Conservation (phyloP, 2,113 vertebrate genomes). For the Martes martes region DNA sequence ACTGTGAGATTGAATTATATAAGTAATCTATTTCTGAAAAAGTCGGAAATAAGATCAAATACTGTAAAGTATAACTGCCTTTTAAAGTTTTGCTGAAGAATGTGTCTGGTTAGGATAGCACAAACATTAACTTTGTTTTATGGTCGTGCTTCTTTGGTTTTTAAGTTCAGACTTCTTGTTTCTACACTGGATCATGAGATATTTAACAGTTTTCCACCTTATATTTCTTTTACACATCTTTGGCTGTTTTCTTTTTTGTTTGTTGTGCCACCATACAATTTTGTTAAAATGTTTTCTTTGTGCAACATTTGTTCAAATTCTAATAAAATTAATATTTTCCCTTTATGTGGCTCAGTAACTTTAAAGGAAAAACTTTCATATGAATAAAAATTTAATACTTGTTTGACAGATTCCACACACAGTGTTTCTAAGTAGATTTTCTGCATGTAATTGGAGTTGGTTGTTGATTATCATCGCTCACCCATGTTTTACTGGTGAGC, state of each 20-base stretch:
- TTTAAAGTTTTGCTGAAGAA: constrained; percentile 77
- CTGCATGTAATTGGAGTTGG: not conserved
- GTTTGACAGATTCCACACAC: constrained; percentile 9
- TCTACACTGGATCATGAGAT: constrained; percentile 47
- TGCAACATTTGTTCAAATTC: constrained; percentile 81
- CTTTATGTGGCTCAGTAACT: constrained; percentile 71
- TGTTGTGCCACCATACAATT: constrained; percentile 78
- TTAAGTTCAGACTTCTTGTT: constrained; percentile 41
- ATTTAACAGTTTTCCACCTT: constrained; percentile 42
- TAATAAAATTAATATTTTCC: constrained; percentile 84
- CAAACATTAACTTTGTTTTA: constrained; percentile 60
- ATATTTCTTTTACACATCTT: constrained; percentile 75
- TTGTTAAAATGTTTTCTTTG: constrained; percentile 81
- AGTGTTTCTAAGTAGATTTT: constrained; percentile 34
- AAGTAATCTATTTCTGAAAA: constrained; percentile 77
- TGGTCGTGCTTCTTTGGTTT: constrained; percentile 45
- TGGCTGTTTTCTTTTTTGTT: constrained; percentile 75
- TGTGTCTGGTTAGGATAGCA: constrained; percentile 72
- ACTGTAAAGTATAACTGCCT: constrained; percentile 75
- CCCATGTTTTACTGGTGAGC: constrained; percentile 11
- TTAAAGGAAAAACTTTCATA: constrained; percentile 28
- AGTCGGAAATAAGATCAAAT: constrained; percentile 74
- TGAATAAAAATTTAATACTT: constrained; percentile 56
- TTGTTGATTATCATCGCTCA: not conserved
- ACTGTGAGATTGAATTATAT: constrained; percentile 72